These are phyloP conservation scores for Benitochromis conjunctus DNA, from an alignment of 2,113 vertebrate species.

Conservation along the genomic window DNA sequence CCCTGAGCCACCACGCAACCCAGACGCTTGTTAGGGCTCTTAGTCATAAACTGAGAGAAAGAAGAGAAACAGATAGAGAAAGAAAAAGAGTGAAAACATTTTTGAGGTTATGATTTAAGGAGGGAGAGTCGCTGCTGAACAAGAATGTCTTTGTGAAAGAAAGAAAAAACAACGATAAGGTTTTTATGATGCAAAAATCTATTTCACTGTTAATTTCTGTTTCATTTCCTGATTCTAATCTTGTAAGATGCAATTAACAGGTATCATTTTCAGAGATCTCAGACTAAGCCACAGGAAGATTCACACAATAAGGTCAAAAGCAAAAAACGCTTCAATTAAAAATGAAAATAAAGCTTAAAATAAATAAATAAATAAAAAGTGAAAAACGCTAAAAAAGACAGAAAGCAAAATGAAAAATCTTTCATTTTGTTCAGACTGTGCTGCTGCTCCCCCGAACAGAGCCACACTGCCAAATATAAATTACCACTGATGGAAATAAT, in stretches of 20 bases:
- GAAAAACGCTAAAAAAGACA: background rate
- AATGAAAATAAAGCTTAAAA: no score
- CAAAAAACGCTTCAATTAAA: no score
- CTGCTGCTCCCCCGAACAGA: fast-evolving
- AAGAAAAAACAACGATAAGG: fast-evolving
- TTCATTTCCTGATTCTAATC: background rate
- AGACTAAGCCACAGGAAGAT: background rate
- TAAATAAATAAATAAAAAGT: no score
- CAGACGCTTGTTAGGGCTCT: conserved; percentile 91
- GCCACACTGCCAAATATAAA: fast-evolving
- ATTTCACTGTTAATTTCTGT: background rate
- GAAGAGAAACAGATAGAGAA: background rate
- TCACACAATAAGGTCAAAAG: background rate
- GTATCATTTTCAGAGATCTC: background rate
- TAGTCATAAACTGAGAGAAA: conserved; percentile 90
- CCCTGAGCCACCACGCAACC: conserved; percentile 89
- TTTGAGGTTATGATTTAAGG: fast-evolving
- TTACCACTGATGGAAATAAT: background rate
- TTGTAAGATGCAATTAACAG: background rate
- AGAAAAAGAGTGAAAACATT: background rate
- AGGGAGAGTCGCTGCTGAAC: background rate
- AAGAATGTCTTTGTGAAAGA: background rate
- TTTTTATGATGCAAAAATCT: background rate
- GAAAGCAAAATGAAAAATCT: fast-evolving
- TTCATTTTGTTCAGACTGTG: background rate